Percentiles rank a stretch among this genome's conserved stretches.
Evolutionary conservation across 2,888 invertebrate species (phyloP).

Genomic region (Zhuqinia jingwanae): DNA sequence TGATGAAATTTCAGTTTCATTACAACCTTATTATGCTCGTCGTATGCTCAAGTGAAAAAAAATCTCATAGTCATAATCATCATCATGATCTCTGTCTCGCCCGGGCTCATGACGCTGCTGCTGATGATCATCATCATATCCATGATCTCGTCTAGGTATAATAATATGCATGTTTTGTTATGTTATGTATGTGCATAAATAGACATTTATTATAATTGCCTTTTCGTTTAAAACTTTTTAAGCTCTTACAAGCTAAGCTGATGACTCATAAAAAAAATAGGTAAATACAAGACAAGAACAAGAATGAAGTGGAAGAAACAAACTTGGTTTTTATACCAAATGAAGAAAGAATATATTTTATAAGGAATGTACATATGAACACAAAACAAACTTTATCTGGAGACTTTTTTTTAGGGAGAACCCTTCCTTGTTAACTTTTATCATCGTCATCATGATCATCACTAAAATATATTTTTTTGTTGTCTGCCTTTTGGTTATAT

Average conservation of each 20-base stretch:
- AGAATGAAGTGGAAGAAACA: too few species aligned
- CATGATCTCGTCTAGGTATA: too few species aligned
- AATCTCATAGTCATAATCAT: neutral
- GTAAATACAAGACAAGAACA: too few species aligned
- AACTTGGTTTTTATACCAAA: too few species aligned
- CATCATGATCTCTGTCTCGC: neutral
- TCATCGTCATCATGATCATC: neutral
- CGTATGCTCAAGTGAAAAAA: too few species aligned
- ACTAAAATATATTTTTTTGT: neutral
- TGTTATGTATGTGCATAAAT: neutral
- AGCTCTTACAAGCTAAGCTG: neutral
- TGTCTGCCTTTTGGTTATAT: neutral
- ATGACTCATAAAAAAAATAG: neutral
- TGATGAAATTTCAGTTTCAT: conserved; percentile 63
- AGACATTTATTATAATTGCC: neutral
- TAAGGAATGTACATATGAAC: neutral
- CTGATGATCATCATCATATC: too few species aligned
- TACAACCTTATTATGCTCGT: conserved; percentile 32
- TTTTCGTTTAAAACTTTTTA: neutral
- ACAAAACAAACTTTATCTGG: neutral
- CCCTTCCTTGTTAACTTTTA: neutral
- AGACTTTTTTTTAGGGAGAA: neutral
- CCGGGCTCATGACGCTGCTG: too few species aligned
- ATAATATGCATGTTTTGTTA: neutral
- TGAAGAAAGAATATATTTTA: neutral